phyloP scores from a whole-genome alignment of 1,140 invertebrate genomes.

The Zaprionus vittiger region DNA sequence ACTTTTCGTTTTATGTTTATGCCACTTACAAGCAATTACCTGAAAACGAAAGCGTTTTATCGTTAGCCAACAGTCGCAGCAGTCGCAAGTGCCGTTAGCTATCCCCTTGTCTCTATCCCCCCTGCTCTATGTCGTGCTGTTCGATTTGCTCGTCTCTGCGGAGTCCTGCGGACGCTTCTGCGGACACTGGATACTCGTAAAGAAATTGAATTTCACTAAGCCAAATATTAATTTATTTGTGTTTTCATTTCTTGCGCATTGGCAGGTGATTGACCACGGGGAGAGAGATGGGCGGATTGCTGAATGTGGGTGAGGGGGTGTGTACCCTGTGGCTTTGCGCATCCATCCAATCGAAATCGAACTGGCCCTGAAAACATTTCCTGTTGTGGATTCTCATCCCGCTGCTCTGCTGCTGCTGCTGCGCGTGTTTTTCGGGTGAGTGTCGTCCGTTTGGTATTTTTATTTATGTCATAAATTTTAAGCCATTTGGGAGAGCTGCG shows the following conservation, averaged over 20 bases:
- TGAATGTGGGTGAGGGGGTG: neutral
- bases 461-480: conserved; percentile 83
- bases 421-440: conserved; percentile 36
- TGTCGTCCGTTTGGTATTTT: conserved; percentile 62
- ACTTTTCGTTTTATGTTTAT: conserved; percentile 71
- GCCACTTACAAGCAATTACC: conserved; percentile 81
- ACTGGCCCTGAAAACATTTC: conserved; percentile 60
- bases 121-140: neutral
- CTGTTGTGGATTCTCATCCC: conserved; percentile 33
- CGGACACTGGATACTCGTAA: conserved; percentile 65
- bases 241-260: conserved; percentile 75
- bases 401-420: conserved; percentile 3
- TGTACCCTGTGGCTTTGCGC: conserved; percentile 54
- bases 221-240: conserved; percentile 83
- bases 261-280: conserved; percentile 65
- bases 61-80: conserved; percentile 61
- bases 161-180: conserved; percentile 1
- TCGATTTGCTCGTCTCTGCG: conserved; percentile 5
- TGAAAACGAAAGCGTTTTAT: conserved; percentile 82
- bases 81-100: neutral
- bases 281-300: neutral
- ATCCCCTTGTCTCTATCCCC: neutral
- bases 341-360: conserved; percentile 67
- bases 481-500: conserved; percentile 79
- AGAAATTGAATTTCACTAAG: conserved; percentile 82